Evolutionary conservation across 1,140 invertebrate genomes (phyloP).

Genomic region (Bombus polaris): DNA sequence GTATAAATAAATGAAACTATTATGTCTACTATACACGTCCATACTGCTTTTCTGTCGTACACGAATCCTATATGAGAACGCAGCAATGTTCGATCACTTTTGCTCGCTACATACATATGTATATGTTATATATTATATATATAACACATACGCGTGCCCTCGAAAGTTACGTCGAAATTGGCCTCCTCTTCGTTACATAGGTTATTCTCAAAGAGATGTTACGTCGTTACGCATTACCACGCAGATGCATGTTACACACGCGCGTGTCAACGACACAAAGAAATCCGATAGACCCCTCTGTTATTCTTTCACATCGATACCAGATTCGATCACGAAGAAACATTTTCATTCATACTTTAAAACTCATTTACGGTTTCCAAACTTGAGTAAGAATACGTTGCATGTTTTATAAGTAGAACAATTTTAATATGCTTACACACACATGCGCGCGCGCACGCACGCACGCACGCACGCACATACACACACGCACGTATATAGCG

Average conservation of each 20-base stretch:
- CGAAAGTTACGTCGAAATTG: conserved; percentile 51
- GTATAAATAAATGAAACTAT: conserved; percentile 13
- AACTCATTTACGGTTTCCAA: background rate
- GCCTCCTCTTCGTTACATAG: conserved; percentile 36
- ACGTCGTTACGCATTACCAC: conserved; percentile 44
- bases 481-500: too few species aligned
- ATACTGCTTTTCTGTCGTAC: conserved; percentile 12
- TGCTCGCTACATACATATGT: background rate
- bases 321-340: background rate
- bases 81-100: conserved; percentile 8
- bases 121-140: background rate
- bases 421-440: background rate
- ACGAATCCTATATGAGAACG: conserved; percentile 1
- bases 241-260: conserved; percentile 34
- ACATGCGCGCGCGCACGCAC: too few species aligned
- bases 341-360: conserved; percentile 7
- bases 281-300: conserved; percentile 3
- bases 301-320: conserved; percentile 23
- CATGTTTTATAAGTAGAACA: background rate
- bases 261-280: conserved; percentile 60
- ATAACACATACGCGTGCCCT: background rate
- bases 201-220: conserved; percentile 44
- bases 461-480: too few species aligned
- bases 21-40: conserved; percentile 3
- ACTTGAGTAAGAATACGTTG: background rate